A percentile compares a stretch with the other conserved stretches of the same genome.
phyloP scores from a whole-genome alignment of 2,888 invertebrate species.

The Dolomedes plantarius region DNA sequence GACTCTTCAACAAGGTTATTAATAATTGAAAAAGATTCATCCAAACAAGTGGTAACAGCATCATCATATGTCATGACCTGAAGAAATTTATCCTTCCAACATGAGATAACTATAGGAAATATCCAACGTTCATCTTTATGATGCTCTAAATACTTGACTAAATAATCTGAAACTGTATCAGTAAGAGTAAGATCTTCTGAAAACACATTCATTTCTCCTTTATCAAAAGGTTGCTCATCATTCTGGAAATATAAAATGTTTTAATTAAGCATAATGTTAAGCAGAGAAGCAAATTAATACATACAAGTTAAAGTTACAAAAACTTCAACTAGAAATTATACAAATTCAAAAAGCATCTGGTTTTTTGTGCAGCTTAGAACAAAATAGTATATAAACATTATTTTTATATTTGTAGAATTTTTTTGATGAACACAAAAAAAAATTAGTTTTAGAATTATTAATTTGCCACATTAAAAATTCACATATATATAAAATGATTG shows the following conservation, averaged over 20 bases:
- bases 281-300: not conserved
- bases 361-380: no score
- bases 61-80: not conserved
- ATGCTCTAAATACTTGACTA: conserved; percentile 7
- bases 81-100: not conserved
- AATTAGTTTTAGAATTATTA: no score
- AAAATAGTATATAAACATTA: no score
- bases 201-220: conserved; percentile 81
- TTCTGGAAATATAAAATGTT: conserved; percentile 73
- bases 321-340: no score
- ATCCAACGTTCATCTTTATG: not conserved
- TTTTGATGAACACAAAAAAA: no score
- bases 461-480: no score
- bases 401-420: no score
- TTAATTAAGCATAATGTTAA: no score
- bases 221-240: conserved; percentile 82
- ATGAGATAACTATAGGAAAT: not conserved
- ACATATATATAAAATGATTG: no score
- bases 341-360: no score
- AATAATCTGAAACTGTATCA: conserved; percentile 55
- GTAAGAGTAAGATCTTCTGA: conserved; percentile 79
- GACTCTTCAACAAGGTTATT: not conserved
- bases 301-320: not conserved
- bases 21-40: not conserved
- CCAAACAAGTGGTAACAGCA: not conserved